A percentile compares a stretch with the other conserved stretches of the same genome.
These are phyloP conservation scores for Drosophila algonquin DNA, from an alignment of 2,888 invertebrate species.

Conservation along the genomic window DNA sequence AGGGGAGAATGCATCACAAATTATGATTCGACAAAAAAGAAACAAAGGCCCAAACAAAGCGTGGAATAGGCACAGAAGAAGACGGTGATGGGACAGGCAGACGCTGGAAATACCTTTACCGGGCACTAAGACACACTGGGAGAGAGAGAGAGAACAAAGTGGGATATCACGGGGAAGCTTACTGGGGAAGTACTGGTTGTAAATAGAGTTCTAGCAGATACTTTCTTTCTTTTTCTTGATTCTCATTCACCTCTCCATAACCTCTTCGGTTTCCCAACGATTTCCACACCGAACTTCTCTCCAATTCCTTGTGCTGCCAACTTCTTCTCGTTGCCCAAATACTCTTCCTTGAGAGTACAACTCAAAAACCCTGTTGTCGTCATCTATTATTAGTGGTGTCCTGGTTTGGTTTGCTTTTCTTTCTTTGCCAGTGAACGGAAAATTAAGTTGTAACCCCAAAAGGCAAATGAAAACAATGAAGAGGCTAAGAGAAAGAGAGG, in stretches of 20 bases:
- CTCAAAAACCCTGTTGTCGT: constrained; percentile 31
- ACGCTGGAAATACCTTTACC: neutral
- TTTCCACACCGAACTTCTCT: no score
- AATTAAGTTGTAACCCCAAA: constrained; percentile 65
- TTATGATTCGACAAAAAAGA: constrained; percentile 64
- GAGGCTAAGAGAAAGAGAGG: neutral
- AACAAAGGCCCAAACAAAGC: constrained; percentile 20
- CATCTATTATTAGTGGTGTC: constrained; percentile 62
- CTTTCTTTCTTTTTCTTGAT: no score
- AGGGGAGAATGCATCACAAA: constrained; percentile 59
- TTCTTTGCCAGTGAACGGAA: constrained; percentile 44
- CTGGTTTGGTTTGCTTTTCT: constrained; percentile 45
- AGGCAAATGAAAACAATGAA: constrained; percentile 44
- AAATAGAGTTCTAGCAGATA: no score
- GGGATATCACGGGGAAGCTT: no score
- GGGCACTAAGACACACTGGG: neutral
- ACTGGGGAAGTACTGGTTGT: no score
- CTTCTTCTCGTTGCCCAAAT: neutral
- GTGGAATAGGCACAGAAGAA: neutral
- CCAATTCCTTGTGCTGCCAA: neutral
- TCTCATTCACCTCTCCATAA: no score
- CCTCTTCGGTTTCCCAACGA: no score
- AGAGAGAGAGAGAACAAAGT: no score
- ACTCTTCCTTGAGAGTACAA: neutral
- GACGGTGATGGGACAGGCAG: neutral